A percentile compares a stretch with the other conserved stretches of the same genome.
phyloP scores from a whole-genome alignment of 2,888 invertebrate species.

The Salticus scenicus region DNA sequence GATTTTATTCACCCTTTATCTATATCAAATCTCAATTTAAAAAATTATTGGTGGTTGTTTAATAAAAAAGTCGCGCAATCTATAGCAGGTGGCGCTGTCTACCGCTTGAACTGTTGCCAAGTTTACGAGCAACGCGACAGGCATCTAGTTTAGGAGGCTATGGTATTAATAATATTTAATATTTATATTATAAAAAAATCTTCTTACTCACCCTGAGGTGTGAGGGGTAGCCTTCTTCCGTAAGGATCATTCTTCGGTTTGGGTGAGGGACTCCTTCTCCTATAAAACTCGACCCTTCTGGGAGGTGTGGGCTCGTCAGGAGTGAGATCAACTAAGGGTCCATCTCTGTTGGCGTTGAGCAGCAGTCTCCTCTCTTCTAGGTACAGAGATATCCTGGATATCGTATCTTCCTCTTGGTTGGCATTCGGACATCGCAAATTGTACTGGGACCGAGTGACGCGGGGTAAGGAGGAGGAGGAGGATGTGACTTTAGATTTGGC shows the following conservation, averaged over 20 bases:
- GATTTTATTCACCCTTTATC: too few species aligned
- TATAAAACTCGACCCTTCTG: constrained; percentile 59
- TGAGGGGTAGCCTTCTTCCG: constrained; percentile 78
- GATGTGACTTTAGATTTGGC: constrained; percentile 49
- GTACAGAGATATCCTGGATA: constrained; percentile 49
- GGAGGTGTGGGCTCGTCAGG: constrained; percentile 43
- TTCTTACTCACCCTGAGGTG: constrained; percentile 80
- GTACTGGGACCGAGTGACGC: constrained; percentile 54
- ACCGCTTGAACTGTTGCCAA: too few species aligned
- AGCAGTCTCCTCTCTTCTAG: constrained; percentile 35
- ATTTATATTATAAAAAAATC: too few species aligned
- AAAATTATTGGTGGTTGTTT: too few species aligned
- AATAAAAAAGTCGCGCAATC: too few species aligned
- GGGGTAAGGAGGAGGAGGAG: constrained; percentile 40
- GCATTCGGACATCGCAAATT: constrained; percentile 59
- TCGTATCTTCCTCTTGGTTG: constrained; percentile 50
- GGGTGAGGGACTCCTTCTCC: constrained; percentile 51
- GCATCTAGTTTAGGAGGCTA: too few species aligned
- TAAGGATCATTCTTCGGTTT: constrained; percentile 74
- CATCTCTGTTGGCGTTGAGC: constrained; percentile 55
- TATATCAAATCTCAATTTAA: too few species aligned
- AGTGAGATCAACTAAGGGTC: constrained; percentile 56
- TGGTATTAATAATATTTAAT: too few species aligned
- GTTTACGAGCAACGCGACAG: too few species aligned
- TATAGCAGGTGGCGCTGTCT: too few species aligned